A percentile compares a stretch with the other conserved stretches of the same genome.
These are phyloP conservation scores for Gymnothorax reevesii DNA, from an alignment of 2,797 vertebrate genomes.

Conservation along the genomic window DNA sequence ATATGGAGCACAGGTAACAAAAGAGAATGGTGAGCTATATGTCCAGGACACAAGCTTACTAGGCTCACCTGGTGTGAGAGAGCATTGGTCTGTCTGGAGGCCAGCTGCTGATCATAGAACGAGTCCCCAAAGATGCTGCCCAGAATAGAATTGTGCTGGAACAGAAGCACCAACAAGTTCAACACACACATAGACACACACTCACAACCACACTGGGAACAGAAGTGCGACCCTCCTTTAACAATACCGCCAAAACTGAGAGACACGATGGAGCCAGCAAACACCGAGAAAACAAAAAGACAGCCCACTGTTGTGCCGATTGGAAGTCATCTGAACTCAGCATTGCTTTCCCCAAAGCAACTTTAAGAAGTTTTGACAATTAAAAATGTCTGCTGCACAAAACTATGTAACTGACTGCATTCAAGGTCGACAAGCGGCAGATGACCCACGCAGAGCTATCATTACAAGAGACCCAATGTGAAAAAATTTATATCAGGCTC, in stretches of 20 bases:
- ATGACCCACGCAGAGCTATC: neutral
- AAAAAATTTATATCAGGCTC: neutral
- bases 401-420: neutral
- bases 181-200: neutral
- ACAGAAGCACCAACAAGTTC: slow-evolving; percentile 41
- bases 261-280: neutral
- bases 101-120: slow-evolving; percentile 96
- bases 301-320: slow-evolving; percentile 7
- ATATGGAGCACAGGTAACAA: neutral
- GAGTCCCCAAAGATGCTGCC: slow-evolving; percentile 95
- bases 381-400: neutral
- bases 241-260: neutral
- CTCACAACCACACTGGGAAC: neutral
- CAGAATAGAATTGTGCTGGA: slow-evolving; percentile 91
- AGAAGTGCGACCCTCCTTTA: neutral
- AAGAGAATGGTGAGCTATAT: neutral
- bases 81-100: slow-evolving; percentile 92
- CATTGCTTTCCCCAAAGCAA: slow-evolving; percentile 29
- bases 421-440: neutral
- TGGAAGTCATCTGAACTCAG: neutral
- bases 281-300: neutral
- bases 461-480: neutral
- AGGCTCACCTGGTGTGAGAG: slow-evolving; percentile 94
- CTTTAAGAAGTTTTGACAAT: neutral
- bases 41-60: neutral